Conservation (phyloP, 1,140 invertebrate genomes). For the Brachionus plicatilis region DNA sequence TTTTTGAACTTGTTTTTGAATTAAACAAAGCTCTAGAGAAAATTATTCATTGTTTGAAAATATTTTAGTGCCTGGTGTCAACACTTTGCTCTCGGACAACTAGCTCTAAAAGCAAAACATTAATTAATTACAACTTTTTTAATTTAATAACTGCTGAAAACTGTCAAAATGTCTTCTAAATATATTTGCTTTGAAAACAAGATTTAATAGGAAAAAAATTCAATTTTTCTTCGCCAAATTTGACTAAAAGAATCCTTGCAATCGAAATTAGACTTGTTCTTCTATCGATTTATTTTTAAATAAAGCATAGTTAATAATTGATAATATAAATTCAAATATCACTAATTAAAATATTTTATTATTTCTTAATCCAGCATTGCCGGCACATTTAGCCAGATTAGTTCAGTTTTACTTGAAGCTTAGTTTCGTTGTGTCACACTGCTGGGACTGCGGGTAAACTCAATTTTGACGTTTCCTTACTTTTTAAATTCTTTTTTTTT, state of each 20-base stretch:
- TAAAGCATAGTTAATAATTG: not conserved
- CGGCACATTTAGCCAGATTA: not conserved
- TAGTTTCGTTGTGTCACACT: not conserved
- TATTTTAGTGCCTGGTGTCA: no score
- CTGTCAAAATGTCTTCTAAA: not conserved
- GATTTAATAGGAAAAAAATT: not conserved
- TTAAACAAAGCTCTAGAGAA: no score
- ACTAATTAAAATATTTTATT: not conserved
- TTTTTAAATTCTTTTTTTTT: not conserved
- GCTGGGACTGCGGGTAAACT: not conserved
- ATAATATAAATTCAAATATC: not conserved
- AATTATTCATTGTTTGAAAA: no score
- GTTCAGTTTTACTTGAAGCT: not conserved
- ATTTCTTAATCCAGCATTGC: not conserved
- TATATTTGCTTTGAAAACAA: not conserved
- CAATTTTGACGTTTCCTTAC: not conserved
- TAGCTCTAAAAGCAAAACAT: not conserved
- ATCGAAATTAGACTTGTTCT: not conserved
- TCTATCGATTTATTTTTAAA: not conserved
- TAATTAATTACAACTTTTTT: not conserved
- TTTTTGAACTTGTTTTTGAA: no score
- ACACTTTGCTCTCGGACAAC: no score
- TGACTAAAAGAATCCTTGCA: not conserved
- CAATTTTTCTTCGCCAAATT: not conserved
- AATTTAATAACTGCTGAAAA: not conserved